These are phyloP conservation scores for Gastrophysa polygoni DNA, from an alignment of 2,888 invertebrate genomes.

Conservation along the genomic window DNA sequence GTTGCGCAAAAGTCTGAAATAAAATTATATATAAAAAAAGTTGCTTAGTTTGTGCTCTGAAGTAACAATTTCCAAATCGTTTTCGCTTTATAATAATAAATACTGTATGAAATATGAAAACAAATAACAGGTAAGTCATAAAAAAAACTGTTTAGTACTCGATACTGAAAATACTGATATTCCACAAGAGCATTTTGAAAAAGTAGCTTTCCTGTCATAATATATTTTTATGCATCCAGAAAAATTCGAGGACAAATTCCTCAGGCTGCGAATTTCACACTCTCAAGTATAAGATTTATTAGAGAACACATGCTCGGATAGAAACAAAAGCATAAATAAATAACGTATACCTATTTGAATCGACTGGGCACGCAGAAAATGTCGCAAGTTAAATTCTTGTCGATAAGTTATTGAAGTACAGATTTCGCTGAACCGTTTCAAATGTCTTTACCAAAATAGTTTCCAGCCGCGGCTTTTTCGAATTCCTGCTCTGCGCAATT, in stretches of 20 bases:
- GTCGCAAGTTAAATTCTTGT: conserved; percentile 1
- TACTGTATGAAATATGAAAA: no score
- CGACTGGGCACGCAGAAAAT: conserved; percentile 13
- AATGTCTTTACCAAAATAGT: not conserved
- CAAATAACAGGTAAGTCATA: no score
- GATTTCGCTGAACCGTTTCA: not conserved
- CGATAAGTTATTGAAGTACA: conserved; percentile 14
- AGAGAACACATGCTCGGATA: not conserved
- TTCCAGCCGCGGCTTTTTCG: not conserved
- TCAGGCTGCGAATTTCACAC: not conserved
- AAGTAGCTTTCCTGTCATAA: not conserved
- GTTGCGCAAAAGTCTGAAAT: no score
- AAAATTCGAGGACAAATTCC: no score
- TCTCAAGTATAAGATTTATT: not conserved
- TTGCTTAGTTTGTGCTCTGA: no score
- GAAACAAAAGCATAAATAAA: conserved; percentile 13
- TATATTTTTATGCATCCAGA: not conserved
- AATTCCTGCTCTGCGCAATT: no score
- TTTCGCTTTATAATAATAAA: no score
- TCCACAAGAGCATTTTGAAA: no score
- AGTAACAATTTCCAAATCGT: no score
- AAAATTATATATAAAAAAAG: no score
- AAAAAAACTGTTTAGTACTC: no score
- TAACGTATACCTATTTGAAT: conserved; percentile 12
- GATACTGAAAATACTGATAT: no score